Percentiles rank a stretch among this genome's conserved stretches.
Conservation (phyloP, 2,113 vertebrate genomes). For the Rhegmatorhina hoffmannsi region DNA sequence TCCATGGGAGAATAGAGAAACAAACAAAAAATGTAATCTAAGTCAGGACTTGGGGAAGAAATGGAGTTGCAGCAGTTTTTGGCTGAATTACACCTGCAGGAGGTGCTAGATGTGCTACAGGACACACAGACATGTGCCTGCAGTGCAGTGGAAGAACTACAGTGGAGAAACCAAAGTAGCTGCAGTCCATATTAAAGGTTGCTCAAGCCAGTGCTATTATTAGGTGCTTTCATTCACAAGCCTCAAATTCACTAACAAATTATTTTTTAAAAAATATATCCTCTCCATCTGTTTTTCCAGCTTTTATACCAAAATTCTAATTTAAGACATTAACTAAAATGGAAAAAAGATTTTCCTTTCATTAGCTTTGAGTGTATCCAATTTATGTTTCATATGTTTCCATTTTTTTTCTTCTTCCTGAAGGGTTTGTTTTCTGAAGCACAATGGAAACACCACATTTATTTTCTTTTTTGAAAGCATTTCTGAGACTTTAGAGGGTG, state of each 20-base stretch:
- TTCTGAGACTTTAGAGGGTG: constrained; percentile 21
- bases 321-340: constrained; percentile 64
- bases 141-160: neutral
- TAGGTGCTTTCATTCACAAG: constrained; percentile 43
- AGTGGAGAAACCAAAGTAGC: neutral
- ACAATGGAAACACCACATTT: constrained; percentile 52
- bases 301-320: constrained; percentile 66
- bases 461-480: constrained; percentile 20
- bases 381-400: constrained; percentile 62
- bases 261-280: constrained; percentile 14
- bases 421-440: constrained; percentile 53
- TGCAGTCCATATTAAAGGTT: neutral
- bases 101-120: neutral
- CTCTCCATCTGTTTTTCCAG: constrained; percentile 68
- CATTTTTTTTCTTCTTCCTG: constrained; percentile 50
- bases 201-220: constrained; percentile 40
- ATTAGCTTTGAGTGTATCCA: constrained; percentile 64
- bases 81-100: neutral
- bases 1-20: neutral
- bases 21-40: neutral
- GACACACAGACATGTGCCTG: neutral
- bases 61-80: neutral
- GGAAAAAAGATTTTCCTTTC: constrained; percentile 70
- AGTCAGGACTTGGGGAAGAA: neutral
- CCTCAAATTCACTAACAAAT: constrained; percentile 65